Evolutionary conservation across 1,140 invertebrate species (phyloP).

Genomic region (Lepidurus arcticus): DNA sequence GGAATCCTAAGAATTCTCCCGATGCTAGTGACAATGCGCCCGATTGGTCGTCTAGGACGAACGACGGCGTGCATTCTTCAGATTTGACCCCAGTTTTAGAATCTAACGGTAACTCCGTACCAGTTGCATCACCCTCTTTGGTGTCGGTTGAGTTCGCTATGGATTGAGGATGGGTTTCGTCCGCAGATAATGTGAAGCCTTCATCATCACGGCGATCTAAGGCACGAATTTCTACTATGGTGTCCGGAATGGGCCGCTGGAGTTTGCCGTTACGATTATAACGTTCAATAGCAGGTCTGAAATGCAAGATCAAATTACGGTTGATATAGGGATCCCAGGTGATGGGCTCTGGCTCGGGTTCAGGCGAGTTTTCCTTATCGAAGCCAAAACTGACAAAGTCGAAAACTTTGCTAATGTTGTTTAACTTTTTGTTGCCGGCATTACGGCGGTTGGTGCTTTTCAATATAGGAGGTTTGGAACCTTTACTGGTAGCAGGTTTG

Average conservation of each 20-base stretch:
- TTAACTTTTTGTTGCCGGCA: background rate
- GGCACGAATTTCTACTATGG: conserved; percentile 28
- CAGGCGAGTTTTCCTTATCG: background rate
- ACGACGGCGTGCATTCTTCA: background rate
- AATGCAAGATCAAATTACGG: conserved; percentile 26
- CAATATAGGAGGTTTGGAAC: conserved; percentile 16
- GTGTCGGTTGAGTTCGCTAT: background rate
- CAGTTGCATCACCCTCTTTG: background rate
- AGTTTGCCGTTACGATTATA: conserved; percentile 24
- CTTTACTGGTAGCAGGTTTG: background rate
- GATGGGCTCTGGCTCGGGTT: background rate
- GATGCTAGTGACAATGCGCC: conserved; percentile 28
- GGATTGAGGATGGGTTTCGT: background rate
- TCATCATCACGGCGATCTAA: conserved; percentile 27
- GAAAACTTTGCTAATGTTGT: conserved; percentile 4
- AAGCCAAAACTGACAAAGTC: background rate
- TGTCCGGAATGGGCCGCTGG: conserved; percentile 29
- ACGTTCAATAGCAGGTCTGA: conserved; percentile 26
- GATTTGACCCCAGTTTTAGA: background rate
- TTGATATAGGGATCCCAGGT: conserved; percentile 32
- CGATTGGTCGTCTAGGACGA: conserved; percentile 30
- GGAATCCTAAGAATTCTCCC: conserved; percentile 31
- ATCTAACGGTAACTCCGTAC: background rate
- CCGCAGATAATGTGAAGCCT: background rate
- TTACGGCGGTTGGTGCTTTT: conserved; percentile 24